Percentiles rank a stretch among this genome's conserved stretches.
These are phyloP conservation scores for Eidolon helvum DNA, from an alignment of 2,113 vertebrate genomes.

Conservation along the genomic window DNA sequence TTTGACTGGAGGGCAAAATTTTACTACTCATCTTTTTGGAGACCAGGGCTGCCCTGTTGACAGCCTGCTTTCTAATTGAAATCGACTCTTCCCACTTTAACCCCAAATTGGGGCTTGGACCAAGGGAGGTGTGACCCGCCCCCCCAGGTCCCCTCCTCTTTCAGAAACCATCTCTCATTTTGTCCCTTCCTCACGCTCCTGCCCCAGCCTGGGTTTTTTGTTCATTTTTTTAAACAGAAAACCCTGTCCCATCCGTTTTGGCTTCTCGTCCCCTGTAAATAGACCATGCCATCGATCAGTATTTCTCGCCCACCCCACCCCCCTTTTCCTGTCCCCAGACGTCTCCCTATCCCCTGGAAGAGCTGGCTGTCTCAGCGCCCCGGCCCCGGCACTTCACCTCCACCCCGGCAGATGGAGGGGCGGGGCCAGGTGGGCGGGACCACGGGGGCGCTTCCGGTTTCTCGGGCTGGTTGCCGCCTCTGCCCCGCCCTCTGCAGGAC, in stretches of 20 bases:
- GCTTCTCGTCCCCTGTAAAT: constrained; percentile 71
- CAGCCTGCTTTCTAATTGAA: constrained; percentile 75
- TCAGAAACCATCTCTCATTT: constrained; percentile 36
- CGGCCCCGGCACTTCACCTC: neutral
- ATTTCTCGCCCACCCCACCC: constrained; percentile 50
- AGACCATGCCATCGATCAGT: constrained; percentile 67
- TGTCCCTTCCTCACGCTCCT: neutral
- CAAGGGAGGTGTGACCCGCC: constrained; percentile 64
- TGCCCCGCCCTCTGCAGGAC: constrained; percentile 59
- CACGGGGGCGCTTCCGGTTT: constrained; percentile 33
- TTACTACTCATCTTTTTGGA: constrained; percentile 67
- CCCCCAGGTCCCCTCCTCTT: constrained; percentile 8
- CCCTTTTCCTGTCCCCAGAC: neutral
- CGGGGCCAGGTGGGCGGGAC: constrained; percentile 44
- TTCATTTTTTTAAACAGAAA: constrained; percentile 59
- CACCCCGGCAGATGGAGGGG: constrained; percentile 52
- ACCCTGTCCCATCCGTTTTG: constrained; percentile 7
- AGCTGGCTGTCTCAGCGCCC: constrained; percentile 50
- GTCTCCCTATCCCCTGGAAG: neutral
- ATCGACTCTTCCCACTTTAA: constrained; percentile 44
- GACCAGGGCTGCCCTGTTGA: constrained; percentile 51
- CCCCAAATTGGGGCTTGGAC: constrained; percentile 76
- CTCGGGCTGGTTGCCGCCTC: neutral
- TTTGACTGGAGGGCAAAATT: constrained; percentile 60
- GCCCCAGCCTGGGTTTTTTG: constrained; percentile 43